Percentiles rank a stretch among this genome's conserved stretches.
phyloP scores from a whole-genome alignment of 2,797 vertebrate genomes.

The Leuciscus waleckii region DNA sequence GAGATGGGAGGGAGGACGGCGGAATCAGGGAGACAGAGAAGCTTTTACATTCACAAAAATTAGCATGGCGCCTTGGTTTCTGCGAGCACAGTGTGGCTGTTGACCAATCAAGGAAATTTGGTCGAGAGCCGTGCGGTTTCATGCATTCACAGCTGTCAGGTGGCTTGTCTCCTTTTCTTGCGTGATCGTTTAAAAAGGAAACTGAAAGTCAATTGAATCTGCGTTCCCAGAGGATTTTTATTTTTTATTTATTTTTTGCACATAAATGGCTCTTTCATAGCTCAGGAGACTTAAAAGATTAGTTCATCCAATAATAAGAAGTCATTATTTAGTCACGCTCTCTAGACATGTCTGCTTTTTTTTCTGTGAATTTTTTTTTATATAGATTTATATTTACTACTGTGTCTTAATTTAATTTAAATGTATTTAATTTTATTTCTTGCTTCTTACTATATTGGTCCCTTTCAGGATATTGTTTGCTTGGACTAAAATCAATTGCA shows the following conservation, averaged over 20 bases:
- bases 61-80: constrained; percentile 20
- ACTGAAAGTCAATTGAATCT: constrained; percentile 2
- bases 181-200: not conserved
- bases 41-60: constrained; percentile 48
- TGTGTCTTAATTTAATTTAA: not conserved
- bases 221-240: not conserved
- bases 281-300: not conserved
- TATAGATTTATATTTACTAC: not conserved
- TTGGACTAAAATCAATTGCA: not conserved
- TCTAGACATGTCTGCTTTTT: not conserved
- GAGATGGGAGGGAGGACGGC: not conserved
- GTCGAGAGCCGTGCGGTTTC: constrained; percentile 26
- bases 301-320: not conserved
- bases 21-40: constrained; percentile 17
- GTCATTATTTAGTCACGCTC: constrained; percentile 2
- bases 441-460: not conserved
- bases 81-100: constrained; percentile 18
- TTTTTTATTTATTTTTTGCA: not conserved
- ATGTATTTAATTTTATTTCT: not conserved
- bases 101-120: constrained; percentile 16
- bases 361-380: not conserved
- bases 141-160: constrained; percentile 54
- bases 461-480: not conserved
- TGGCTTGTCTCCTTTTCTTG: constrained; percentile 23
- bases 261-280: not conserved